Evolutionary conservation across 92 coral and sea anemone species (phyloP), one percentile per base, ranked within the genome.

Genomic region (Umimayanthus chanpuru): DNA sequence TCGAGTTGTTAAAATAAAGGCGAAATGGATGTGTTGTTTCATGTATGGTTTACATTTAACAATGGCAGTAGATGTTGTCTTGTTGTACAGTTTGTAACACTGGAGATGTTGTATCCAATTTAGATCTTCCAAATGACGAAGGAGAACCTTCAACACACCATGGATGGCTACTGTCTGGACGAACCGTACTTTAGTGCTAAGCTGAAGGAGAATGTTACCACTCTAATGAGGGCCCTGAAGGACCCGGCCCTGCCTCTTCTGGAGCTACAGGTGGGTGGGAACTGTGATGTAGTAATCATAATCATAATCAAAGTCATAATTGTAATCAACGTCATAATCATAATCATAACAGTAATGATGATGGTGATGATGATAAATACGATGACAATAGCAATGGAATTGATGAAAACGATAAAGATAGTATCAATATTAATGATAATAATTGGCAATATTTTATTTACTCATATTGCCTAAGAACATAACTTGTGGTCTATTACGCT

Each of bases 181-280:
- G 99, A 97, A 73, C 98, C 98, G 41, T 85, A 92, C 91, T 93
- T 91, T 71, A 89, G 88, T 18, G 90, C 88, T 25, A 89, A 89
- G 28, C 87, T 96, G 53, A 88, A 96, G 76, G 90, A 93, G 66
- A 92, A 95, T 88, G 97, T 96, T 11, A 85, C 47, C 21, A 85
- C 85, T 9, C 81, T 96, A n/a, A 91, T 95, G 82, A 91, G 87
- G 85, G 92, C 98, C 5, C 88, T 96, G 70, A 93, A 89, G 77
- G 95, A 96, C 78, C 98, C 98, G 0, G 98, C 96, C 21, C 88
- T 96, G 61, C 98, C 98, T 41, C 91, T 96, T 26, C 89, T 96
- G 80, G 98, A 96, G 87, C 79, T 96, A 38, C 96, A 96, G 95
- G 98, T 94, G 40, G 61, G 88, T 83, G 29, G 30, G 38, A 20